A percentile compares a stretch with the other conserved stretches of the same genome.
Evolutionary conservation across 2,113 vertebrate species (phyloP).

Genomic region (Tragelaphus scriptus): DNA sequence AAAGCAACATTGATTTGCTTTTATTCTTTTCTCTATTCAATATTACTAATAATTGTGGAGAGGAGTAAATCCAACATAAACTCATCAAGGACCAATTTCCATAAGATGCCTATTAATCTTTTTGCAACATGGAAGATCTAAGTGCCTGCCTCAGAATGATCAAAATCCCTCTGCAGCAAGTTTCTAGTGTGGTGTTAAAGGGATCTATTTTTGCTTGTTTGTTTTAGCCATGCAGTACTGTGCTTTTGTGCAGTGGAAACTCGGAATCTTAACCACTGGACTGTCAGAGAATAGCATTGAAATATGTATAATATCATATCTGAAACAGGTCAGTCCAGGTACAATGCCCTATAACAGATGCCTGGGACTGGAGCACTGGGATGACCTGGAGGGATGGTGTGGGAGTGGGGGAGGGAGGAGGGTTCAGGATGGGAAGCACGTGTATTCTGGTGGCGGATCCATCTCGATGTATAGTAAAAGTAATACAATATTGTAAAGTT

Average conservation of each 20-base stretch:
- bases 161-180: background rate
- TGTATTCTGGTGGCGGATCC: too few relatives aligned
- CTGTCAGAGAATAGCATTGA: too few relatives aligned
- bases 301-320: too few relatives aligned
- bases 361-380: too few relatives aligned
- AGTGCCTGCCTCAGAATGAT: background rate
- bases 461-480: too few relatives aligned
- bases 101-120: background rate
- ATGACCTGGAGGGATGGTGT: too few relatives aligned
- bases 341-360: too few relatives aligned
- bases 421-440: too few relatives aligned
- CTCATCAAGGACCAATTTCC: background rate
- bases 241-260: background rate
- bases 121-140: background rate
- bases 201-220: background rate
- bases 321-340: too few relatives aligned
- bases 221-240: background rate
- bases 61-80: background rate
- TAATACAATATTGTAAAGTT: too few relatives aligned
- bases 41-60: background rate
- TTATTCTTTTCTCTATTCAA: background rate
- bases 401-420: too few relatives aligned
- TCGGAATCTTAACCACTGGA: background rate
- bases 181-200: background rate
- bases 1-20: accelerated